Evolutionary conservation across 1,140 invertebrate species (phyloP).

Genomic region (Ladona fulva): DNA sequence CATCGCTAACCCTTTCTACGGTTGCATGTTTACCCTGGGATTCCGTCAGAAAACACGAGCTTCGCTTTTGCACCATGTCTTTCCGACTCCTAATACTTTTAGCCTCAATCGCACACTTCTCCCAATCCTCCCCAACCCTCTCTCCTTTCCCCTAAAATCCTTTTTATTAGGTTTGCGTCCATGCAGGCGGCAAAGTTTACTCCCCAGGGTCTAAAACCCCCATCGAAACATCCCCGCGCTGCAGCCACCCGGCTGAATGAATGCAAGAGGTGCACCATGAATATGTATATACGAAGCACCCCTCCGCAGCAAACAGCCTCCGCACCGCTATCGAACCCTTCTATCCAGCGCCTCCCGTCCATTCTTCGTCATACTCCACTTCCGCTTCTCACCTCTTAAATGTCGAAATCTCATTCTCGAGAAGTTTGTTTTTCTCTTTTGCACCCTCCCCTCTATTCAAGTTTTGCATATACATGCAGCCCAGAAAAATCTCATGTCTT

Average conservation of each 20-base stretch:
- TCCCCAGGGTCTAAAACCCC: neutral
- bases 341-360: neutral
- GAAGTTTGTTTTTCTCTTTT: no score
- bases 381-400: no score
- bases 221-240: neutral
- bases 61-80: neutral
- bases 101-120: neutral
- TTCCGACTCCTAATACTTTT: constrained; percentile 1
- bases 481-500: no score
- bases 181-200: constrained; percentile 4
- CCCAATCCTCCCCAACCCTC: neutral
- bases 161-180: constrained; percentile 9
- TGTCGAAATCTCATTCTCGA: no score
- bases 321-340: neutral
- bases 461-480: no score
- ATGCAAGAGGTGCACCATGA: neutral
- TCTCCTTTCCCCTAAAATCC: neutral
- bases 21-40: neutral
- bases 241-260: neutral
- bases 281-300: neutral
- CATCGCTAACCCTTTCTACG: neutral
- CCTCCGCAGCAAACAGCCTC: neutral
- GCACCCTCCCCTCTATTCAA: no score
- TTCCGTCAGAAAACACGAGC: neutral
- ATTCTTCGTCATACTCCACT: neutral